Conservation (phyloP, 2,888 invertebrate genomes). For the Terebella lapidaria region DNA sequence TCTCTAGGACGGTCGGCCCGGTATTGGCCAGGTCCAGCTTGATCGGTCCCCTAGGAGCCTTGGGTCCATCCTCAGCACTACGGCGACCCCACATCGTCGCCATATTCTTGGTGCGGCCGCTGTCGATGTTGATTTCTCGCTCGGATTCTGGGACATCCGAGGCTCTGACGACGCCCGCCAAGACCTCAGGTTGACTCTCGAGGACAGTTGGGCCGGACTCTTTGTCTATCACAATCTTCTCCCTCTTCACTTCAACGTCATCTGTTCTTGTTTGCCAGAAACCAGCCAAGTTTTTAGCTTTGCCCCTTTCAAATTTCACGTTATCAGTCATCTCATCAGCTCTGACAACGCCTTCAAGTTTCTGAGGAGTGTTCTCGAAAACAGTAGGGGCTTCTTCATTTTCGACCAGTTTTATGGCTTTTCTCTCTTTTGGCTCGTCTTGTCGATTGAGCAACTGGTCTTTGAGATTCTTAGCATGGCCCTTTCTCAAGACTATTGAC, state of each 20-base stretch:
- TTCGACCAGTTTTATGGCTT: slow-evolving; percentile 11
- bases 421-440: neutral
- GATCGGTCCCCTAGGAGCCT: neutral
- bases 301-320: slow-evolving; percentile 1
- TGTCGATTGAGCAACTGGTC: neutral
- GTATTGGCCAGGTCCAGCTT: slow-evolving; percentile 7
- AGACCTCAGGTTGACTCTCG: slow-evolving; percentile 11
- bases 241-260: neutral
- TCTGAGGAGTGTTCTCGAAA: slow-evolving; percentile 11
- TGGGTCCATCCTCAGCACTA: neutral
- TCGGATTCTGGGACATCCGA: slow-evolving; percentile 2
- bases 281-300: neutral
- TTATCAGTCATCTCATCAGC: slow-evolving; percentile 9
- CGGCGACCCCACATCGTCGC: neutral
- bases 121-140: neutral
- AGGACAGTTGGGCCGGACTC: neutral
- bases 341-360: slow-evolving; percentile 8
- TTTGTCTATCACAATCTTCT: slow-evolving; percentile 3
- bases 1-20: slow-evolving; percentile 7
- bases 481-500: neutral
- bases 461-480: slow-evolving; percentile 4
- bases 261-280: slow-evolving; percentile 4
- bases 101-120: slow-evolving; percentile 4
- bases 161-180: slow-evolving; percentile 6
- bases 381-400: slow-evolving; percentile 1